Conservation (phyloP, 2,797 vertebrate species). For the Enteromius treurensis region DNA sequence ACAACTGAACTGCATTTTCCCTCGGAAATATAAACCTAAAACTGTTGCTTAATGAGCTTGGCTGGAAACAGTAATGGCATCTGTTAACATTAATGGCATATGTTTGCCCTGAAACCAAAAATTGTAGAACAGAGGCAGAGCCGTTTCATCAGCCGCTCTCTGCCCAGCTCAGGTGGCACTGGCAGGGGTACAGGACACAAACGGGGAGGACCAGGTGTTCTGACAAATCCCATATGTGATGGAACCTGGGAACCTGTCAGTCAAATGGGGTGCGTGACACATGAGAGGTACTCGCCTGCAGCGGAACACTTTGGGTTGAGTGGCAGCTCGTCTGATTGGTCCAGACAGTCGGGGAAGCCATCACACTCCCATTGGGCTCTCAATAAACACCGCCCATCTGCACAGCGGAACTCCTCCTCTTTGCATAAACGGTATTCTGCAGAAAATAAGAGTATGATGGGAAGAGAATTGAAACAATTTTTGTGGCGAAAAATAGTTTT, state of each 20-base stretch:
- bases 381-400: conserved; percentile 83
- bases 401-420: conserved; percentile 81
- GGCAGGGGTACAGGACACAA: conserved; percentile 5
- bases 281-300: conserved; percentile 72
- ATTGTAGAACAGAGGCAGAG: not conserved
- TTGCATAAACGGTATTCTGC: conserved; percentile 81
- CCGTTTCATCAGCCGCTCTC: conserved; percentile 18
- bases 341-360: conserved; percentile 84
- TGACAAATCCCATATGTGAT: conserved; percentile 47
- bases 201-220: conserved; percentile 41
- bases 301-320: conserved; percentile 81
- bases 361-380: conserved; percentile 87
- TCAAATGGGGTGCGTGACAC: conserved; percentile 16
- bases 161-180: conserved; percentile 15
- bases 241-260: conserved; percentile 34
- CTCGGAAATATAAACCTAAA: not conserved
- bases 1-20: not conserved
- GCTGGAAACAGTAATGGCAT: conserved; percentile 3
- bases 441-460: not conserved
- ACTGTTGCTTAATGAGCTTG: conserved; percentile 4
- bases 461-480: too few species aligned
- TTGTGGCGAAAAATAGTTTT: too few species aligned
- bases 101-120: conserved; percentile 44
- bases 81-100: conserved; percentile 41
- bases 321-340: conserved; percentile 85